A percentile compares a stretch with the other conserved stretches of the same genome.
These are phyloP conservation scores for Acrocera orbiculus DNA, from an alignment of 2,888 invertebrate species.

Conservation along the genomic window DNA sequence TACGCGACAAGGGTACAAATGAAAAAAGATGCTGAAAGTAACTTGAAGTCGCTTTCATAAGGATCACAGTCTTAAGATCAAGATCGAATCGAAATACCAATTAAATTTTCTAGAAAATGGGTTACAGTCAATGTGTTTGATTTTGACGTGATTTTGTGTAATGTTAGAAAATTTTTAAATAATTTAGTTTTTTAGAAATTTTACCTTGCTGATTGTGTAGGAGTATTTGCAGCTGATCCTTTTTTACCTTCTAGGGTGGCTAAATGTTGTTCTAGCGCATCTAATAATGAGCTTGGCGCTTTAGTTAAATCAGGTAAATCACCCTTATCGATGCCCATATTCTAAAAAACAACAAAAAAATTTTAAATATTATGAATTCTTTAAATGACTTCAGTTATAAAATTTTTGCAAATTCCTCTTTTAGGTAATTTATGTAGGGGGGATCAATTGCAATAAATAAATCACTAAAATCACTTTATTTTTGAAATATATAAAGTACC, in stretches of 20 bases:
- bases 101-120: background rate
- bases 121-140: background rate
- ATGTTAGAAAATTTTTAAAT: constrained; percentile 2
- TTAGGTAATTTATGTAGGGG: too few species aligned
- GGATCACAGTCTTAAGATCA: constrained; percentile 1
- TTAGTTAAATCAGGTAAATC: constrained; percentile 97
- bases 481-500: too few species aligned
- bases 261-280: constrained; percentile 92
- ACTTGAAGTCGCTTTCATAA: too few species aligned
- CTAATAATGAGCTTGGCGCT: constrained; percentile 91
- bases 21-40: too few species aligned
- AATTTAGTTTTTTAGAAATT: background rate
- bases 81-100: background rate
- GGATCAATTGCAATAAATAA: too few species aligned
- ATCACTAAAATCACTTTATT: too few species aligned
- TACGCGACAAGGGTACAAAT: too few species aligned
- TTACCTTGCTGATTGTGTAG: constrained; percentile 69
- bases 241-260: constrained; percentile 86
- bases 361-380: too few species aligned
- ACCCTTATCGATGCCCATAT: constrained; percentile 95
- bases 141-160: constrained; percentile 1
- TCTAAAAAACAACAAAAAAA: constrained; percentile 38
- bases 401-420: too few species aligned
- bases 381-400: too few species aligned
- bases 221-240: constrained; percentile 68